A percentile compares a stretch with the other conserved stretches of the same genome.
phyloP scores from a whole-genome alignment of 2,113 vertebrate species.

The Furnarius figulus region DNA sequence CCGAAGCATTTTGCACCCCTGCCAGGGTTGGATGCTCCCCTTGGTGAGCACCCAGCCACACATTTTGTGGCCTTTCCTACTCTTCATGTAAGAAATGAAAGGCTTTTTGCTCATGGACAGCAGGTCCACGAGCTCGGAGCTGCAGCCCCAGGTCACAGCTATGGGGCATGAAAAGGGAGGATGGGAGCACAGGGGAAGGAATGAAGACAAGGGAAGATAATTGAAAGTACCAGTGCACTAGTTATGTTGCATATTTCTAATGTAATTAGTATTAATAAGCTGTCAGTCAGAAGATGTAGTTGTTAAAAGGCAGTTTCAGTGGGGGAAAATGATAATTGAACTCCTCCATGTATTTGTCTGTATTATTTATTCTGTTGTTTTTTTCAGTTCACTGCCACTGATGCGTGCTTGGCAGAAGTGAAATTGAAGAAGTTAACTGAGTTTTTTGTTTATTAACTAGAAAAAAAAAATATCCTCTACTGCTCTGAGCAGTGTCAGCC shows the following conservation, averaged over 20 bases:
- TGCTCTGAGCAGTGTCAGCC: not conserved
- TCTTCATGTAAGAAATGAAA: rapidly evolving
- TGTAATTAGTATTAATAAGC: constrained; percentile 71
- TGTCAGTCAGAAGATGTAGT: constrained; percentile 67
- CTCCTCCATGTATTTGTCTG: constrained; percentile 49
- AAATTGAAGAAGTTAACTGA: not conserved
- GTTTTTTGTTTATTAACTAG: not conserved
- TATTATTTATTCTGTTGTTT: constrained; percentile 39
- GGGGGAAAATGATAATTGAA: constrained; percentile 45
- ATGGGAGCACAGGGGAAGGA: not conserved
- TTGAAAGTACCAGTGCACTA: constrained; percentile 50
- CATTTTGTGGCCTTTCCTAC: not conserved
- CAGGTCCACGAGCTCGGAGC: not conserved
- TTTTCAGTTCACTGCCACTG: not conserved
- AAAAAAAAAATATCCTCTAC: not conserved
- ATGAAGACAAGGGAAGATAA: constrained; percentile 64
- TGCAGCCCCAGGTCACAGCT: not conserved
- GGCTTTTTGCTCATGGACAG: not conserved
- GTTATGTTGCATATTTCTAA: constrained; percentile 59
- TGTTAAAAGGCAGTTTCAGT: constrained; percentile 57
- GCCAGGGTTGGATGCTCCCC: not conserved
- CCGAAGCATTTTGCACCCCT: not conserved
- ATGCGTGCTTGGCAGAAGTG: not conserved
- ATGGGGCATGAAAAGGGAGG: constrained; percentile 1
- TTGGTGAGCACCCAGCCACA: rapidly evolving